Evolutionary conservation across 2,888 invertebrate genomes (phyloP).

Genomic region (Scaptomyza cyrtandrae): DNA sequence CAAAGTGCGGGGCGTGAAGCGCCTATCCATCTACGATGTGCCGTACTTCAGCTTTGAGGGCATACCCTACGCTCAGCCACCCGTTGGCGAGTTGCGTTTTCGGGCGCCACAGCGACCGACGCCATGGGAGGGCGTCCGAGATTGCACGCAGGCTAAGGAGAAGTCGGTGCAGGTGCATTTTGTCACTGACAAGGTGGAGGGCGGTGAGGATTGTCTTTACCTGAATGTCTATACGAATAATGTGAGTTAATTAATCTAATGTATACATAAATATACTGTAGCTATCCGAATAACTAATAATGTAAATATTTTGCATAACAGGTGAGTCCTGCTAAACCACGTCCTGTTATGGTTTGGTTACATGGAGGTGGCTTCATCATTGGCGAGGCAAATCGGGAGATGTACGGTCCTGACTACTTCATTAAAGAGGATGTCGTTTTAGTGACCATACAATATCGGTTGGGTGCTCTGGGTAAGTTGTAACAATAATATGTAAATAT

Average conservation of each 20-base stretch:
- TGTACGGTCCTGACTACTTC: conserved; percentile 85
- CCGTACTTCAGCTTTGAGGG: conserved; percentile 83
- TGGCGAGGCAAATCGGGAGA: conserved; percentile 83
- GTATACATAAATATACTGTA: not conserved
- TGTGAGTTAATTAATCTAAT: conserved; percentile 63
- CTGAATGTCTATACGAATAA: conserved; percentile 85
- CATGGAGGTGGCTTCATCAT: conserved; percentile 85
- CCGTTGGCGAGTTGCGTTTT: conserved; percentile 82
- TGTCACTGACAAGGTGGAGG: conserved; percentile 82
- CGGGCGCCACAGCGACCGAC: conserved; percentile 84
- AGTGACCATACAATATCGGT: conserved; percentile 85
- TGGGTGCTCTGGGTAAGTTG: conserved; percentile 84
- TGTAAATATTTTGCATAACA: conserved; percentile 28
- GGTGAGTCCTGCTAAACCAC: conserved; percentile 76
- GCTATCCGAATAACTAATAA: not conserved
- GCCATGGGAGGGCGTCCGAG: conserved; percentile 84
- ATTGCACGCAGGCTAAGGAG: conserved; percentile 82
- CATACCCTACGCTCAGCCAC: conserved; percentile 84
- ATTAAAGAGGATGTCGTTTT: conserved; percentile 85
- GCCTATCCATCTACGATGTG: conserved; percentile 78
- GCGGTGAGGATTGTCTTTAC: conserved; percentile 86
- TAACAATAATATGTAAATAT: too few relatives aligned
- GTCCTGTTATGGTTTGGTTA: conserved; percentile 85
- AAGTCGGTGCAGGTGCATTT: conserved; percentile 82
- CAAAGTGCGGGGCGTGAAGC: conserved; percentile 81